Conservation (phyloP, 2,797 vertebrate genomes). For the Zenarchopterus dispar region DNA sequence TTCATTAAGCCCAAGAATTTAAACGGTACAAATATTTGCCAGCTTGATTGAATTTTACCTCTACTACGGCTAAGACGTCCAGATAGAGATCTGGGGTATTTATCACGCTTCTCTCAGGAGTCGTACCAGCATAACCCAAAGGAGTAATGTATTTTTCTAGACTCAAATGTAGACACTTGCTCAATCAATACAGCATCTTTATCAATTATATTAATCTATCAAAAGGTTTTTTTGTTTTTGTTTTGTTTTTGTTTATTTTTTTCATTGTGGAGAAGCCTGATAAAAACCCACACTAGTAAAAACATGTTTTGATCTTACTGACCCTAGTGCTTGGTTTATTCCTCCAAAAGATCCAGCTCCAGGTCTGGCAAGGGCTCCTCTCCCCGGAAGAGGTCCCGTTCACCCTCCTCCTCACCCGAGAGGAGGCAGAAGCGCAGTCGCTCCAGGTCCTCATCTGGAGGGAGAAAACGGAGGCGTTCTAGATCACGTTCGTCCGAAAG, state of each 20-base stretch:
- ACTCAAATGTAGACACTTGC: not conserved
- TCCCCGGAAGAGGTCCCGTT: constrained; percentile 94
- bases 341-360: constrained; percentile 99
- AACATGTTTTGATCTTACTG: constrained; percentile 65
- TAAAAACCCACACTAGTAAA: constrained; percentile 57
- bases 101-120: constrained; percentile 54
- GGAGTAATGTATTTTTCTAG: not conserved
- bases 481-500: constrained; percentile 99
- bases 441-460: constrained; percentile 97
- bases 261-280: constrained; percentile 62
- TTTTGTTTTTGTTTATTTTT: not conserved
- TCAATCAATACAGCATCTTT: not conserved
- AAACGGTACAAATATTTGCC: not conserved
- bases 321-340: constrained; percentile 89
- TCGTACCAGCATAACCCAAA: constrained; percentile 3
- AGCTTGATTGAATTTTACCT: constrained; percentile 7
- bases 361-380: constrained; percentile 97
- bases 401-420: constrained; percentile 93
- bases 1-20: not conserved
- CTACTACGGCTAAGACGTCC: constrained; percentile 23
- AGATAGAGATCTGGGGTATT: constrained; percentile 46
- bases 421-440: constrained; percentile 94
- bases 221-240: not conserved
- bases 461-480: constrained; percentile 97
- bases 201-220: not conserved